Base-by-base conservation (phyloP, 2,888 invertebrate genomes). In the Drosophila parthenogenetica region DNA sequence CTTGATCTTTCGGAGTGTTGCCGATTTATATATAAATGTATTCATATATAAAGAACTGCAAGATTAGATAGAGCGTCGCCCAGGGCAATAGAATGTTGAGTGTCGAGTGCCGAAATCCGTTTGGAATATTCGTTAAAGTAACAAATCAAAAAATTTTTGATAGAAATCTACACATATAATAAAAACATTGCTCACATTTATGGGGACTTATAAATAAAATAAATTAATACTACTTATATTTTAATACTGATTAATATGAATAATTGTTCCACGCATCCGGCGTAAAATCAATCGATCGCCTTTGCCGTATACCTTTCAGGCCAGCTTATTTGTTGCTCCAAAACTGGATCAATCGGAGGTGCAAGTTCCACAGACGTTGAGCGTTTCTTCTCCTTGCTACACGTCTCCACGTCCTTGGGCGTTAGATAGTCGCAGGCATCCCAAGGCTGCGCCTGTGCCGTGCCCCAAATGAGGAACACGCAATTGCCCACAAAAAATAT, bases 391-490 rank as follows among this genome's bases (percentile, higher is more conserved):
- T 17, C 29, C 29, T 29, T 29, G 8, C 8, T 22, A 4, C 55
- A 39, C 0, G 64, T 57, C 39, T 89, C 89, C 1, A 51, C 50
- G 48, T 88, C 82, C 43, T 79, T 82, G 3, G 79, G 87, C 77
- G 75, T 89, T 90, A 93, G 62, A 25, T 45, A 93, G 51, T 93
- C 82, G 5, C 84, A 94, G 93, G 94, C 94, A 83, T 96, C 95
- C 96, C 96, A 97, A 0, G 93, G 90, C 84, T 96, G 96, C 0
- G 93, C 92, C 70, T 94, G 92, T 0, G 94, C 94, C 14, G 94
- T 94, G 11, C 95, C 94, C 90, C 95, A 96, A 2, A 95, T 89
- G 5, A 96, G 84, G 89, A 95, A 97, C 77, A 95, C 93, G n/a
- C 95, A 91, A 83, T 95, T 95, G 5, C 95, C 94, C 39, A 94